A percentile compares a stretch with the other conserved stretches of the same genome.
Conservation (phyloP, 1,140 invertebrate species). For the Magallana gigas region DNA sequence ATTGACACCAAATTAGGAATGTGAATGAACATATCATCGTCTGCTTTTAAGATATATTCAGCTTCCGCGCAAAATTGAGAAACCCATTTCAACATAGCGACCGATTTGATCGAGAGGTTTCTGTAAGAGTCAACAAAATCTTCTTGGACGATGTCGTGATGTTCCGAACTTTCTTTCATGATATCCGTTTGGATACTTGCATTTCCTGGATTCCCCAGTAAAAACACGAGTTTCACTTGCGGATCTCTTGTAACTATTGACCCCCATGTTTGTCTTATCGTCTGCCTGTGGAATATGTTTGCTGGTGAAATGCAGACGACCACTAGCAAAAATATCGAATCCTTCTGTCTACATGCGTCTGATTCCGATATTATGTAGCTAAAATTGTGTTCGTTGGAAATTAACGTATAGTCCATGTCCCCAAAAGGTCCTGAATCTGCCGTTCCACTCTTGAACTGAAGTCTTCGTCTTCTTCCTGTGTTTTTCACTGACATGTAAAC, state of each 20-base stretch:
- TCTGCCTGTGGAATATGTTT: constrained; percentile 46
- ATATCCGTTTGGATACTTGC: constrained; percentile 79
- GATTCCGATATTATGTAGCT: constrained; percentile 41
- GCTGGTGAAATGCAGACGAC: constrained; percentile 46
- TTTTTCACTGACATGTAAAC: neutral
- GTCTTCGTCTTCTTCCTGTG: neutral
- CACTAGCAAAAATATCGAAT: constrained; percentile 47
- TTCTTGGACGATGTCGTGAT: constrained; percentile 88
- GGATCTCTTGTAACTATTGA: constrained; percentile 39
- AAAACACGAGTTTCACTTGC: constrained; percentile 79
- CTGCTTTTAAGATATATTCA: constrained; percentile 79
- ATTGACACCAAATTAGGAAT: constrained; percentile 58
- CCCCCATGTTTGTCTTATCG: constrained; percentile 59
- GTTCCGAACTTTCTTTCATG: constrained; percentile 82
- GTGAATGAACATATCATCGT: constrained; percentile 81
- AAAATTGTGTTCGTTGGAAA: constrained; percentile 39
- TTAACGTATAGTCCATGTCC: neutral
- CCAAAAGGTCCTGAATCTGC: neutral
- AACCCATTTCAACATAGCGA: constrained; percentile 89
- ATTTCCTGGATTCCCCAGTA: constrained; percentile 83
- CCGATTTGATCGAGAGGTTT: constrained; percentile 92
- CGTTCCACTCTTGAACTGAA: neutral
- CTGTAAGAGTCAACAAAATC: constrained; percentile 88
- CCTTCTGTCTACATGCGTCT: neutral
- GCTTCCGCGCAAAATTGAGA: constrained; percentile 84